Evolutionary conservation across 2,797 vertebrate genomes (phyloP), one percentile per base, ranked within the genome.

Genomic region (Alcedo atthis): DNA sequence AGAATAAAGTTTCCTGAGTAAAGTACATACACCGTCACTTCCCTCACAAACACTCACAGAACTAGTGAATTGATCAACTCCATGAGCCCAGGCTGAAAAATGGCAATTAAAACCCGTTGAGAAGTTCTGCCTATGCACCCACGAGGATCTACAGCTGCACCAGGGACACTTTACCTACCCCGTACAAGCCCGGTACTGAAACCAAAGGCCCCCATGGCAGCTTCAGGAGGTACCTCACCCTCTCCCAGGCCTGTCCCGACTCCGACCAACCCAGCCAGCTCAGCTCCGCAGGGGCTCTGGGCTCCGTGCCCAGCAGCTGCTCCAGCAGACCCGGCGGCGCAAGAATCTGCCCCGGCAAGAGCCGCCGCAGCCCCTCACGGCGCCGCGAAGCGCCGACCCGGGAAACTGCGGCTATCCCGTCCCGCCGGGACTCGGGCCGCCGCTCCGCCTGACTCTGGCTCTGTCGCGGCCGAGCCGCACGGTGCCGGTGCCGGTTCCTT

Each of bases 51-150:
- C 25, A 54, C 37, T n/a, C 8, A 59, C 4, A 19, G 18, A 49
- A 7, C 20, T 18, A 32, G 75, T 1, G 14, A 49, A 62, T 14
- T 21, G 5, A 54, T 6, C 28, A 24, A 1, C 16, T 9, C 6
- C 15, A 54, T 6, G 18, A 30, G 8, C 1, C 26, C 15, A 3
- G 18, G 0, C 25, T n/a, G 61, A 42, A 59, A 77, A 51, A 30
- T 1, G 12, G 0, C 1, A 43, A 6, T 0, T 20, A 12, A 78
- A 64, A 1, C 9, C 4, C 6, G 0, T 0, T 7, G 22, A 9
- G 16, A 51, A 59, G 20, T 7, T 28, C 32, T 32, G 37, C 16
- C 42, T 16, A 11, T 2, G 20, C 28, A 46, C 4, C 24, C 68
- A 18, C 4, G 6, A 33, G 42, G 9, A 35, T 3, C 49, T 7